Conservation (phyloP, 2,113 vertebrate species). For the Equus quagga region DNA sequence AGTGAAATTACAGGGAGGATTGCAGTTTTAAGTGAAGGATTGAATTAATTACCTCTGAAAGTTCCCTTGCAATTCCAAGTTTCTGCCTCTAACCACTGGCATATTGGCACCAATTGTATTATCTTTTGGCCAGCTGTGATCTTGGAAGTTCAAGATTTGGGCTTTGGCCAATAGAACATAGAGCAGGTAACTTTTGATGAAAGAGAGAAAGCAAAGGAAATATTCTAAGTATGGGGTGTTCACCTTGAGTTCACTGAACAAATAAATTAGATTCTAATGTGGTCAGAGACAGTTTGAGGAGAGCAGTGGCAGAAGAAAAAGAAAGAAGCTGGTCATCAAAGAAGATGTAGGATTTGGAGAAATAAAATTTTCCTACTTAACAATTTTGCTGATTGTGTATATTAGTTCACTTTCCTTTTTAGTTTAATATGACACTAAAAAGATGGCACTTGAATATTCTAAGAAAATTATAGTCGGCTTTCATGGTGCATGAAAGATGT, state of each 20-base stretch:
- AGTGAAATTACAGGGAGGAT: not conserved
- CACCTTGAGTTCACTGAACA: not conserved
- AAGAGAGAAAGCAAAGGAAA: not conserved
- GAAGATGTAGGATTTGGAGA: not conserved
- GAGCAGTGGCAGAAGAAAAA: not conserved
- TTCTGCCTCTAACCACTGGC: not conserved
- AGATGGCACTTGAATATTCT: constrained; percentile 8
- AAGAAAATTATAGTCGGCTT: not conserved
- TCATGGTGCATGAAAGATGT: not conserved
- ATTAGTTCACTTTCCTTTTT: constrained; percentile 51
- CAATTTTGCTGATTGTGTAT: constrained; percentile 55
- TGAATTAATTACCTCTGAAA: constrained; percentile 35
- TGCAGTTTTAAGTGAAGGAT: not conserved
- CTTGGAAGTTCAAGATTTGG: constrained; percentile 44
- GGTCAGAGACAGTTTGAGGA: not conserved
- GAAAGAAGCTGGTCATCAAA: constrained; percentile 42
- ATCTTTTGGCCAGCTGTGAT: not conserved
- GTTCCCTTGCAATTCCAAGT: not conserved
- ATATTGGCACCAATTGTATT: not conserved
- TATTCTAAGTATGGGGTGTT: not conserved
- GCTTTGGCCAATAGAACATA: not conserved
- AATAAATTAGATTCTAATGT: not conserved
- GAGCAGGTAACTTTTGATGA: not conserved
- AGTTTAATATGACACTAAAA: constrained; percentile 42
- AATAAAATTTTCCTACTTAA: constrained; percentile 36